Percentiles rank a stretch among this genome's conserved stretches.
Evolutionary conservation across 2,888 invertebrate species (phyloP).

Genomic region (Epistrophe eligans): DNA sequence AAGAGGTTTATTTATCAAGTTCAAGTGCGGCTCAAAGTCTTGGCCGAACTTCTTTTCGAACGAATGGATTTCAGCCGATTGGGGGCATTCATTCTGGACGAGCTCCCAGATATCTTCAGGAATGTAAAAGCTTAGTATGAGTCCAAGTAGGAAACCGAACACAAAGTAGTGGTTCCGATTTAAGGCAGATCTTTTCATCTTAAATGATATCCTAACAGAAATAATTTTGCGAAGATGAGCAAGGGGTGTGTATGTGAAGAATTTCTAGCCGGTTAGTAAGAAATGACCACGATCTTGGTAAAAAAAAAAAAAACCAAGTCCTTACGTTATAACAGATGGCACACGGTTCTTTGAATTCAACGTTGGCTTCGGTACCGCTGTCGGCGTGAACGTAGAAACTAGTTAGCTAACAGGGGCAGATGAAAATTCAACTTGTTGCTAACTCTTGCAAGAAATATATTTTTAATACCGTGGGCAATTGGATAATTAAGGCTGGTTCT

Average conservation of each 20-base stretch:
- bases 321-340: slow-evolving; percentile 21
- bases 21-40: slow-evolving; percentile 84
- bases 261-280: slow-evolving; percentile 44
- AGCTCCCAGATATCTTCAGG: slow-evolving; percentile 83
- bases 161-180: slow-evolving; percentile 83
- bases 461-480: not conserved
- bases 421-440: slow-evolving; percentile 71
- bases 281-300: slow-evolving; percentile 39
- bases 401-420: slow-evolving; percentile 36
- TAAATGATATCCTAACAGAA: slow-evolving; percentile 28
- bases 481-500: not conserved
- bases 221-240: not conserved
- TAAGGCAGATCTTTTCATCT: slow-evolving; percentile 82
- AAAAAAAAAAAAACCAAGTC: slow-evolving; percentile 43
- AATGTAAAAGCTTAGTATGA: slow-evolving; percentile 82
- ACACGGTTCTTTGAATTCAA: slow-evolving; percentile 7
- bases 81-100: slow-evolving; percentile 83
- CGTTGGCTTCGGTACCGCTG: not conserved
- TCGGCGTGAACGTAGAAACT: slow-evolving; percentile 10
- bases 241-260: slow-evolving; percentile 11
- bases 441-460: slow-evolving; percentile 22
- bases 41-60: slow-evolving; percentile 83
- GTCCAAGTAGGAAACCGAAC: slow-evolving; percentile 82
- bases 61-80: slow-evolving; percentile 82
- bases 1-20: slow-evolving; percentile 84